phyloP scores from a whole-genome alignment of 2,113 vertebrate species.

The Acrocephalus kingi region DNA sequence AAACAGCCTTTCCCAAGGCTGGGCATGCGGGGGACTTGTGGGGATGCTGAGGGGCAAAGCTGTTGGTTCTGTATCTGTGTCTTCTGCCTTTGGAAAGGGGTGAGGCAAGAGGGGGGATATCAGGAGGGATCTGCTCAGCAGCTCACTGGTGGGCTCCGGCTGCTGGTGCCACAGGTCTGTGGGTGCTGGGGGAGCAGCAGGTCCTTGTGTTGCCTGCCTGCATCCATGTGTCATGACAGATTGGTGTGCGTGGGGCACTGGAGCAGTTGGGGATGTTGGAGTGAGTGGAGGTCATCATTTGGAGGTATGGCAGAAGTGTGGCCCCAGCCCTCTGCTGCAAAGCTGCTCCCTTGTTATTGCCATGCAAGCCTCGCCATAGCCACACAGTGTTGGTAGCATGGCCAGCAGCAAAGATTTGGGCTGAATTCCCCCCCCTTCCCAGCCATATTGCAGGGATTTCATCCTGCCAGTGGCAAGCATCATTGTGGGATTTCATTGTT shows the following conservation, averaged over 20 bases:
- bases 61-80: neutral
- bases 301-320: neutral
- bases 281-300: accelerated
- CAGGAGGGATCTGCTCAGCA: neutral
- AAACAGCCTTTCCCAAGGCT: neutral
- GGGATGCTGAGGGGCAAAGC: neutral
- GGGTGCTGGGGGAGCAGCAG: neutral
- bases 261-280: neutral
- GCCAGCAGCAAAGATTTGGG: neutral
- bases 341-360: neutral
- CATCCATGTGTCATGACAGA: accelerated
- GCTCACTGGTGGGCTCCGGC: neutral
- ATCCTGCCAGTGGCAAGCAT: accelerated
- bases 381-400: accelerated
- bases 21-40: neutral
- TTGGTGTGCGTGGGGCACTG: accelerated
- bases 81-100: neutral
- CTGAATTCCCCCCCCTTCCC: neutral
- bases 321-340: neutral
- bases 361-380: accelerated
- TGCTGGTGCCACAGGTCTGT: neutral
- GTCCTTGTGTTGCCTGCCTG: neutral
- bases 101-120: too few relatives aligned
- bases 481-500: neutral
- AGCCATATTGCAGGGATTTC: neutral